phyloP scores from a whole-genome alignment of 2,113 vertebrate species.

The Lepus europaeus region DNA sequence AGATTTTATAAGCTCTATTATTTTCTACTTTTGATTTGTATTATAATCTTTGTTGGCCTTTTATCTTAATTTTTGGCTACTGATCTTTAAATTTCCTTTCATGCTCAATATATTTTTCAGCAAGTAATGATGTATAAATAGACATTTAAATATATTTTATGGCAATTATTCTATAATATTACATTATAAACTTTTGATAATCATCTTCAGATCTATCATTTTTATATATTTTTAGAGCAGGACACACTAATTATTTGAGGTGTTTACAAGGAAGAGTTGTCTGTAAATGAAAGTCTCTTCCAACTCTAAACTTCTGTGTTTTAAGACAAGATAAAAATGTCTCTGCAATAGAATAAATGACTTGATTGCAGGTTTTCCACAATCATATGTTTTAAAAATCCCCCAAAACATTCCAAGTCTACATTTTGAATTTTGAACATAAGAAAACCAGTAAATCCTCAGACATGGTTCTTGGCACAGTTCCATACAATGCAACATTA shows the following conservation, averaged over 20 bases:
- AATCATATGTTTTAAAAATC: constrained; percentile 18
- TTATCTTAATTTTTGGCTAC: constrained; percentile 57
- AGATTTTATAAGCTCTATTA: not conserved
- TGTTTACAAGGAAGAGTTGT: constrained; percentile 27
- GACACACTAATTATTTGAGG: constrained; percentile 37
- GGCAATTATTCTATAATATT: constrained; percentile 5
- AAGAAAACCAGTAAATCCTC: constrained; percentile 35
- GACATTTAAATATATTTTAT: constrained; percentile 45
- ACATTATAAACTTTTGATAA: constrained; percentile 25
- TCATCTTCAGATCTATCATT: not conserved
- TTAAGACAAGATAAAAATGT: constrained; percentile 14
- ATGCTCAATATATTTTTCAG: constrained; percentile 45
- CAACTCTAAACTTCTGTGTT: constrained; percentile 47
- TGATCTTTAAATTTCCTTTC: constrained; percentile 55
- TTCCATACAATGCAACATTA: not conserved
- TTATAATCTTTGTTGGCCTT: not conserved
- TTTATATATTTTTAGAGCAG: constrained; percentile 31
- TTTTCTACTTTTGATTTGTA: constrained; percentile 52
- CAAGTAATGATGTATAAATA: constrained; percentile 17
- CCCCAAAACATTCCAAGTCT: constrained; percentile 11
- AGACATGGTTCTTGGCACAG: not conserved
- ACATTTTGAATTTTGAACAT: constrained; percentile 46
- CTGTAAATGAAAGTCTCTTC: not conserved
- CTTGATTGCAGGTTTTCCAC: not conserved
- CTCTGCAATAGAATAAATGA: constrained; percentile 60